Base-by-base conservation (phyloP, 2,888 invertebrate genomes). In the Limnephilus marmoratus region DNA sequence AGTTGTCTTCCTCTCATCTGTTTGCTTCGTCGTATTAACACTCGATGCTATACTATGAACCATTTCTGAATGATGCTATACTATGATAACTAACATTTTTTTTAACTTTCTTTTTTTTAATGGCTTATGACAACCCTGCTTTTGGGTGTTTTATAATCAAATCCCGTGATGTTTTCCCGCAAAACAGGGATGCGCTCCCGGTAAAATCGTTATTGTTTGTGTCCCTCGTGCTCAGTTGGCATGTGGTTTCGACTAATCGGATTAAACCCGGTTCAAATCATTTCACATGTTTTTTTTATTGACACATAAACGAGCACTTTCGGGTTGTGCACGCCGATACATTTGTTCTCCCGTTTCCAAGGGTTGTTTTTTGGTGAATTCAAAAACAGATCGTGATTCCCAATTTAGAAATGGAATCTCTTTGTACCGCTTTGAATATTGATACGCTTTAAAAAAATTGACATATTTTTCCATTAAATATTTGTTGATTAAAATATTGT, bases 141-240 rank as follows among this genome's bases (percentile, higher is more conserved):
- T 41, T 34, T 83, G 18, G 92, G 85, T 88, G 92, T 92, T 83
- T 89, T 89, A 85, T 92, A 92, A 92, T 92, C 92, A 91, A 92
- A 92, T 92, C 91, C 88, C 31, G 90, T 31, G 85, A 91, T 34
- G 85, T 85, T 90, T 90, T 24, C 81, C 85, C 34, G n/a, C 85
- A 80, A 29, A 15, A 24, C 53, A 88, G 88, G 53, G 53, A 80
- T 41, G 88, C 53, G 49, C 88, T 68, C 53, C 53, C 31, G 37
- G 29, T 45, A 85, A 37, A 85, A 37, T 4, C 53, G 53, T 68
- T 68, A 68, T 68, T 41, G 41, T 41, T 18, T 41, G 85, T 85
- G 85, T 85, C 85, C 45, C 85, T 85, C 41, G 85, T n/a, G 41
- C 83, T 37, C 83, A 83, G 83, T 83, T 85, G 41, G n/a, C 85